Evolutionary conservation across 2,113 vertebrate genomes (phyloP), one percentile per base, ranked within the genome.

Genomic region (Sardina pilchardus): DNA sequence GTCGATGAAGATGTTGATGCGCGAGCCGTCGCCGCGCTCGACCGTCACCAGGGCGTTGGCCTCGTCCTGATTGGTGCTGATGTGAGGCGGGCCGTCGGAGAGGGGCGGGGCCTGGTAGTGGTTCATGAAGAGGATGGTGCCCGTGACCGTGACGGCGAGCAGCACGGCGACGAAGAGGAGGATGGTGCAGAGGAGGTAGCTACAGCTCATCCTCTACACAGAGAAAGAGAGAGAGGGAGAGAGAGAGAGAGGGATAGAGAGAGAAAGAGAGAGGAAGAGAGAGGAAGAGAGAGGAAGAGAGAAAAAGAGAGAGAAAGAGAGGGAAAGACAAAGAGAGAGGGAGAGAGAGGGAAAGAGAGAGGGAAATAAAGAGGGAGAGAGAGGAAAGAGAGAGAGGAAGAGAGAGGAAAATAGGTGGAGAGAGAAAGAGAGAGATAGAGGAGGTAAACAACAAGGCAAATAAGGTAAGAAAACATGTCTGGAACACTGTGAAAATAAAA

Each of bases 1-100:
- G 92, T 99, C 98, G 0, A 99, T 97, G 94, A 98, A 97, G 93
- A 99, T 98, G 94, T 97, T 99, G 93, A 99, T 97, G 87, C 94
- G 97, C 0, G 98, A 98, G 90, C 97, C 96, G 83, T 99, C 98
- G 0, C 96, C 96, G 53, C 96, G 94, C 92, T 99, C 97, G 0
- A 99, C 97, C 6, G 98, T 99, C 85, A 99, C 98, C 95, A 99
- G 92, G 0, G 98, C 98, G 0, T 98, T 96, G 56, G 95, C 96
- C 26, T 98, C 97, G 0, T 98, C 96, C 0, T 97, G 95, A 88
- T 98, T 98, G 80, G 97, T 98, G 90, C 96, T 97, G 93, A 99
- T 97, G 59, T 98, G 89, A 0, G 98, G 98, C 0, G 97, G 96
- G 94, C 94, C 84, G 6, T 98, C 97, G 0, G 97, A 97, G 93